phyloP scores from a whole-genome alignment of 1,140 invertebrate species.

The Idris sp. region DNA sequence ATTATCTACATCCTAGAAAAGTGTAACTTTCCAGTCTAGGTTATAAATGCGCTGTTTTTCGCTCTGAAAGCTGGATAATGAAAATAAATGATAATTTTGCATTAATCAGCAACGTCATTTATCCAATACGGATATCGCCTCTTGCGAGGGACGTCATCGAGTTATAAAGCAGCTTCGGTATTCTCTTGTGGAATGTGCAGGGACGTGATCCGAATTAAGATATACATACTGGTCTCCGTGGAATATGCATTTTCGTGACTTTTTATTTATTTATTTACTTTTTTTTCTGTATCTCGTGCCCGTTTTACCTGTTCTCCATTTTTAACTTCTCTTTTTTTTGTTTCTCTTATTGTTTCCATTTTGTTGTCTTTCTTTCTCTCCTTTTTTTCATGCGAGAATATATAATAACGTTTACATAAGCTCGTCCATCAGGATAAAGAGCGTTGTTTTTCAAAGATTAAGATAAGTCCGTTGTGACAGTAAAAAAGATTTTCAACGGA shows the following conservation, averaged over 20 bases:
- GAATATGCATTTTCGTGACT: constrained; percentile 55
- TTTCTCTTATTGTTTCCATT: neutral
- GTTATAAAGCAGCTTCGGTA: constrained; percentile 59
- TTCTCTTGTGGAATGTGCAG: constrained; percentile 50
- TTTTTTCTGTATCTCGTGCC: neutral
- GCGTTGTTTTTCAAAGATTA: constrained; percentile 51
- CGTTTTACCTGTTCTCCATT: too few relatives aligned
- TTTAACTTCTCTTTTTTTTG: constrained; percentile 5
- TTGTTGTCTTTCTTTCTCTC: neutral
- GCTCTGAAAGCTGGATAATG: too few relatives aligned
- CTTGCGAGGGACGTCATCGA: constrained; percentile 56
- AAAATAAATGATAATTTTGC: too few relatives aligned
- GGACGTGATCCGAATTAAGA: constrained; percentile 58
- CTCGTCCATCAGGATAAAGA: constrained; percentile 45
- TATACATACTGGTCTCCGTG: constrained; percentile 26
- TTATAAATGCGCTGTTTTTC: too few relatives aligned
- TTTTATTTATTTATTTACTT: constrained; percentile 14
- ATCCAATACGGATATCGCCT: constrained; percentile 36
- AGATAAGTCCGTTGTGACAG: constrained; percentile 9
- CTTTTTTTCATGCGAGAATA: constrained; percentile 35
- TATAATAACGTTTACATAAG: constrained; percentile 52
- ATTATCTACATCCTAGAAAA: too few relatives aligned
- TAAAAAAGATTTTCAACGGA: constrained; percentile 31
- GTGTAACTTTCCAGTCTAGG: too few relatives aligned
- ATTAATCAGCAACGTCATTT: constrained; percentile 28